Percentiles rank a stretch among this genome's conserved stretches.
These are phyloP conservation scores for Hydropotes inermis DNA, from an alignment of 2,113 vertebrate genomes.

Conservation along the genomic window DNA sequence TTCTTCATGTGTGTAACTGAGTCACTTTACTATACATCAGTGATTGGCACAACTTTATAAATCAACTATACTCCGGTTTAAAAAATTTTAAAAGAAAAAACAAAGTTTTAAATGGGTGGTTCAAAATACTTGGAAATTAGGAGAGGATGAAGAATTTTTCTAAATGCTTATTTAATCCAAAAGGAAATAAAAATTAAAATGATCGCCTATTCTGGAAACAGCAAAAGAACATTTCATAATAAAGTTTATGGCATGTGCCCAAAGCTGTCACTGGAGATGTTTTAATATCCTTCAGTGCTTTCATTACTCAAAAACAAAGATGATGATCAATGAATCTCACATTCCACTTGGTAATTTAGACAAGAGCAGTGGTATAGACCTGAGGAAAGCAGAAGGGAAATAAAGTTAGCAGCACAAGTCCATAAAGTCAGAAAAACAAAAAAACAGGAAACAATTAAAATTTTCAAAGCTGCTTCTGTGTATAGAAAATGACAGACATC, in stretches of 20 bases:
- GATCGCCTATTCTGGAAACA: not conserved
- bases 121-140: not conserved
- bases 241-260: not conserved
- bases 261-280: not conserved
- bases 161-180: slow-evolving; percentile 37
- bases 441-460: not conserved
- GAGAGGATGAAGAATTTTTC: not conserved
- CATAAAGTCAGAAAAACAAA: not conserved
- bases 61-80: not conserved
- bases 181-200: slow-evolving; percentile 42
- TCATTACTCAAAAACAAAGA: slow-evolving; percentile 28
- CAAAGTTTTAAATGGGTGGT: not conserved
- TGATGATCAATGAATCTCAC: not conserved
- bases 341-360: not conserved
- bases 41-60: not conserved
- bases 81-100: not conserved
- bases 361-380: not conserved
- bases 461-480: not conserved
- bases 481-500: not conserved
- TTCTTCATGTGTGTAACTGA: not conserved
- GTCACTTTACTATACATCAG: not conserved
- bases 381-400: not conserved
- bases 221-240: not conserved
- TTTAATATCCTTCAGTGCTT: not conserved
- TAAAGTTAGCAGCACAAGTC: not conserved